Percentiles rank a stretch among this genome's conserved stretches.
These are phyloP conservation scores for Mastomys coucha DNA, from an alignment of 2,113 vertebrate genomes.

Conservation along the genomic window DNA sequence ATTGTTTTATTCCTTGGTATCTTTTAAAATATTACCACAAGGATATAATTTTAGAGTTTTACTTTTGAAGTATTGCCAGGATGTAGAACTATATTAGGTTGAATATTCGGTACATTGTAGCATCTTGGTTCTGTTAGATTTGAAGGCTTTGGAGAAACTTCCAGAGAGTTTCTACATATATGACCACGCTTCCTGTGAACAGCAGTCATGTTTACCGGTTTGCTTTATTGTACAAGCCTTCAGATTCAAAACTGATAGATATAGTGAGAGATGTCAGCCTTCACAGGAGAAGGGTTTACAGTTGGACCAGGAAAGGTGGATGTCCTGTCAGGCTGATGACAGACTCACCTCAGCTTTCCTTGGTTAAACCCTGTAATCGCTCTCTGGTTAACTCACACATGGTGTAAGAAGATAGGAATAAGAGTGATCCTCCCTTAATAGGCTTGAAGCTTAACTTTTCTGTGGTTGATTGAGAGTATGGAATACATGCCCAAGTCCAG, in stretches of 20 bases:
- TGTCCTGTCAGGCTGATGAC: neutral
- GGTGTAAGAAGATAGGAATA: neutral
- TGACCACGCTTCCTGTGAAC: neutral
- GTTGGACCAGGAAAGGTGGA: neutral
- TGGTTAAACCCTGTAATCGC: neutral
- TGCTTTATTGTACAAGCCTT: neutral
- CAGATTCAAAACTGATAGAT: slow-evolving; percentile 7
- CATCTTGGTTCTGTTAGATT: neutral
- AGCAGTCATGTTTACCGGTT: neutral
- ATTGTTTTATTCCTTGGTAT: slow-evolving; percentile 38
- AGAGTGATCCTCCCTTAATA: neutral
- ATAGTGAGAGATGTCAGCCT: neutral
- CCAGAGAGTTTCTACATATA: neutral
- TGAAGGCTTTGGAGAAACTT: neutral
- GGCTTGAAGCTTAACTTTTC: slow-evolving; percentile 2
- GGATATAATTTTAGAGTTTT: neutral
- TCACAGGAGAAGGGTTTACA: neutral
- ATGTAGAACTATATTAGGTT: slow-evolving; percentile 21
- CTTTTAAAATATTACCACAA: slow-evolving; percentile 31
- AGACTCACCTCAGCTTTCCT: neutral
- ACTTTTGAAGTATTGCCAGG: neutral
- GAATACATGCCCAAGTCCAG: neutral
- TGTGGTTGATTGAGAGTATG: neutral
- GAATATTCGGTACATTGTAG: neutral
- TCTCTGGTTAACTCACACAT: neutral